phyloP scores from a whole-genome alignment of 1,140 invertebrate species.

The Macrobrachium rosenbergii region DNA sequence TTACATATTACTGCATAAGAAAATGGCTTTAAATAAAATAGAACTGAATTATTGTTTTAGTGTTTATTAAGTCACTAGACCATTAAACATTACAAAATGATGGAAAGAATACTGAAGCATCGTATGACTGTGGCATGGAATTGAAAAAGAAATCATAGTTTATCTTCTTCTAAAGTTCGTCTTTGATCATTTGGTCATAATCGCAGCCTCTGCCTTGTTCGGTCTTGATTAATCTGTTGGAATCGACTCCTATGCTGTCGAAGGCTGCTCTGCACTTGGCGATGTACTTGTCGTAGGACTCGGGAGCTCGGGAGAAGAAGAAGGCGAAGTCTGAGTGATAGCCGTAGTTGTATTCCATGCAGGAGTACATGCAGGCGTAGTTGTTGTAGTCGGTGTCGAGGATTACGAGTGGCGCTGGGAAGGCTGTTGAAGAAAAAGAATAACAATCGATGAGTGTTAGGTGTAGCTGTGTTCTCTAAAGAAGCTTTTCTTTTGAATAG shows the following conservation, averaged over 20 bases:
- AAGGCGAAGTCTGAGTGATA: conserved; percentile 33
- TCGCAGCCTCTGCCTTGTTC: neutral
- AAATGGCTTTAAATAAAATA: no score
- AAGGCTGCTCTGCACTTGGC: neutral
- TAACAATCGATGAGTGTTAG: no score
- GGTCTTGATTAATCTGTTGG: conserved; percentile 4
- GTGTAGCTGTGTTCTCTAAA: no score
- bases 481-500: no score
- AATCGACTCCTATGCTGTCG: conserved; percentile 13
- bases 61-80: no score
- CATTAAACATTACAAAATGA: no score
- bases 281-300: neutral
- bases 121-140: no score
- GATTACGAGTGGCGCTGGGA: neutral
- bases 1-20: no score
- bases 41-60: no score
- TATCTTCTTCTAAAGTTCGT: no score
- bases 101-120: no score
- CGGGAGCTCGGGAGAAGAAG: neutral
- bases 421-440: neutral
- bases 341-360: conserved; percentile 18
- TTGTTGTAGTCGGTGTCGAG: conserved; percentile 23
- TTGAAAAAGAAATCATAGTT: no score
- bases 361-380: conserved; percentile 33
- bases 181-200: neutral